Conservation (phyloP, 2,888 invertebrate genomes). For the Eupithecia inturbata region DNA sequence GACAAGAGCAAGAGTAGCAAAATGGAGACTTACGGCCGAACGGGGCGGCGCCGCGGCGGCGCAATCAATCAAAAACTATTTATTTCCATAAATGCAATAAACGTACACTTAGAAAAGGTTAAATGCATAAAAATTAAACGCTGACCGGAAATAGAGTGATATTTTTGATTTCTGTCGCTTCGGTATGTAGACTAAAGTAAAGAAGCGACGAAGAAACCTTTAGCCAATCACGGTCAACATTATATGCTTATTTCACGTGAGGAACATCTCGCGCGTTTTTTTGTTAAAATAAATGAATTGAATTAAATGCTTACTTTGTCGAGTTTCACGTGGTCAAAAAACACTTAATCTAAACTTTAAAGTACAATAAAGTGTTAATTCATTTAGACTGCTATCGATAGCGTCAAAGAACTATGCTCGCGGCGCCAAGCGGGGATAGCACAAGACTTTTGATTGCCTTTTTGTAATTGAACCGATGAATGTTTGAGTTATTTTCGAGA, state of each 20-base stretch:
- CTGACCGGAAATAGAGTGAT: too few species aligned
- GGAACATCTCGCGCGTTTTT: too few species aligned
- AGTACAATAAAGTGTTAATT: background rate
- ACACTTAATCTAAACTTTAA: background rate
- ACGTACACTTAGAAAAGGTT: too few species aligned
- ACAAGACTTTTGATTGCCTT: conserved; percentile 74
- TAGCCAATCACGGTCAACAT: too few species aligned
- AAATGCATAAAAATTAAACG: too few species aligned
- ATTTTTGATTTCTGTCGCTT: too few species aligned
- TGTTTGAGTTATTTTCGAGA: conserved; percentile 71
- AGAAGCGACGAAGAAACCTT: too few species aligned
- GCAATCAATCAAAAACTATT: too few species aligned
- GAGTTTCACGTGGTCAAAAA: background rate
- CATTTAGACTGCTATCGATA: background rate
- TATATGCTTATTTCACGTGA: too few species aligned
- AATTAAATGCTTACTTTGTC: background rate
- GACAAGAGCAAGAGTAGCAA: background rate
- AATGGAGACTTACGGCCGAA: background rate
- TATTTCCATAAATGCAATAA: too few species aligned
- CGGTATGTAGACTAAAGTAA: too few species aligned
- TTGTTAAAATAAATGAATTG: background rate
- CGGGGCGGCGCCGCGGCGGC: too few species aligned
- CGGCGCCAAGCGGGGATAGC: conserved; percentile 52
- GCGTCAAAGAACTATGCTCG: conserved; percentile 22
- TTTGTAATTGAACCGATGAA: conserved; percentile 73